Conservation (phyloP, 1,140 invertebrate species). For the Atta cephalotes region DNA sequence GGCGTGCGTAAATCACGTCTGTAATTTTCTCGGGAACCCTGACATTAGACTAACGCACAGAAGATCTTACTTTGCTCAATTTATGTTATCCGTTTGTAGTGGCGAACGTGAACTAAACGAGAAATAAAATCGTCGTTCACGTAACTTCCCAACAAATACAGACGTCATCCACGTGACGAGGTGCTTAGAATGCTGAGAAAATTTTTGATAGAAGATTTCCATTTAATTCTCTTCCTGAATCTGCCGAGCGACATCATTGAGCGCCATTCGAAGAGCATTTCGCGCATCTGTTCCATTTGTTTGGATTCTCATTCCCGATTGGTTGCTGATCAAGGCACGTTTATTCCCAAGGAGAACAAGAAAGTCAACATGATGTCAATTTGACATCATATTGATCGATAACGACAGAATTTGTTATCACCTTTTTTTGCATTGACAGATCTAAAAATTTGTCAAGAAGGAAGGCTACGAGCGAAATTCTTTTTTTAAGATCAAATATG, state of each 20-base stretch:
- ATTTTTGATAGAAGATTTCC: conserved; percentile 4
- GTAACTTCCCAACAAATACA: neutral
- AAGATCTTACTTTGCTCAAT: neutral
- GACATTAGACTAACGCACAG: neutral
- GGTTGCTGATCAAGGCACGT: neutral
- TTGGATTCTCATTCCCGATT: neutral
- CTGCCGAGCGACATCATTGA: neutral
- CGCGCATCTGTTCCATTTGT: conserved; percentile 13
- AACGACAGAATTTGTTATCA: too few relatives aligned
- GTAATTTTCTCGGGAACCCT: neutral
- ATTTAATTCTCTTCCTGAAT: conserved; percentile 26
- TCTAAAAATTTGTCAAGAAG: too few relatives aligned
- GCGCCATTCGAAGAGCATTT: neutral
- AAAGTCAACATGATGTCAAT: too few relatives aligned
- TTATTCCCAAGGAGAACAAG: neutral
- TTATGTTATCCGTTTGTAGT: neutral
- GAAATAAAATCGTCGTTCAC: neutral
- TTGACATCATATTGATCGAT: too few relatives aligned
- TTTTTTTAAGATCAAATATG: too few relatives aligned
- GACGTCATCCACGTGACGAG: neutral
- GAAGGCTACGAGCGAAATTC: too few relatives aligned
- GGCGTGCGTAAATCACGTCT: neutral
- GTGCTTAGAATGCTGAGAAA: neutral
- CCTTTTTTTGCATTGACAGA: too few relatives aligned
- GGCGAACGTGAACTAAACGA: too few relatives aligned